Evolutionary conservation across 1,140 invertebrate species (phyloP).

Genomic region (Kradibia gibbosae): DNA sequence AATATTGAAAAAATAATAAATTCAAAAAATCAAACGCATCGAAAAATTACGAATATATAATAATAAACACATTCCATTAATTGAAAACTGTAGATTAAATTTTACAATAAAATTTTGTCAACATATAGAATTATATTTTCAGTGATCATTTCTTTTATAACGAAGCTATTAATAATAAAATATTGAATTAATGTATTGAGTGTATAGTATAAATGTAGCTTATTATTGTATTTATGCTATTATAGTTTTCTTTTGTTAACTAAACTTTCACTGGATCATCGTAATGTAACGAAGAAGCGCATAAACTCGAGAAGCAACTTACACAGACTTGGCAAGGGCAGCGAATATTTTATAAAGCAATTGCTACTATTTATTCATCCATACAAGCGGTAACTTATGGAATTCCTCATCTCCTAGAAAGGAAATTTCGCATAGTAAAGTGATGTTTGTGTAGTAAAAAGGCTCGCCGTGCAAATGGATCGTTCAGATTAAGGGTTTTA

Average conservation of each 20-base stretch:
- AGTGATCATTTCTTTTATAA: too few species aligned
- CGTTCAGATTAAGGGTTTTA: conserved; percentile 48
- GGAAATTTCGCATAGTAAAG: background rate
- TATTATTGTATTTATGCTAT: background rate
- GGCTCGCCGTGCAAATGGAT: conserved; percentile 9
- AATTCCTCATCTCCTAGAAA: conserved; percentile 16
- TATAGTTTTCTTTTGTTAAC: background rate
- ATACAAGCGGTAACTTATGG: background rate
- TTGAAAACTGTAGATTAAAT: too few species aligned
- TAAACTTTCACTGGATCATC: background rate
- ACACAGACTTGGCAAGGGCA: background rate
- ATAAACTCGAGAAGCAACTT: background rate
- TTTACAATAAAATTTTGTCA: too few species aligned
- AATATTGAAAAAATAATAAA: too few species aligned
- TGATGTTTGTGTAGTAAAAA: conserved; percentile 12
- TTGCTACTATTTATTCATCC: background rate
- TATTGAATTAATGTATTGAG: too few species aligned
- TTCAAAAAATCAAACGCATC: too few species aligned
- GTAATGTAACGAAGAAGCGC: background rate
- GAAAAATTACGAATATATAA: too few species aligned
- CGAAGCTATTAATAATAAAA: too few species aligned
- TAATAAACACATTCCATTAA: too few species aligned
- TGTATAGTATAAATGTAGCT: too few species aligned
- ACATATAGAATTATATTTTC: too few species aligned
- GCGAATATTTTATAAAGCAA: background rate